These are phyloP conservation scores for Montipora foliosa DNA, from an alignment of 64 coral and sea anemone genomes.

Conservation along the genomic window DNA sequence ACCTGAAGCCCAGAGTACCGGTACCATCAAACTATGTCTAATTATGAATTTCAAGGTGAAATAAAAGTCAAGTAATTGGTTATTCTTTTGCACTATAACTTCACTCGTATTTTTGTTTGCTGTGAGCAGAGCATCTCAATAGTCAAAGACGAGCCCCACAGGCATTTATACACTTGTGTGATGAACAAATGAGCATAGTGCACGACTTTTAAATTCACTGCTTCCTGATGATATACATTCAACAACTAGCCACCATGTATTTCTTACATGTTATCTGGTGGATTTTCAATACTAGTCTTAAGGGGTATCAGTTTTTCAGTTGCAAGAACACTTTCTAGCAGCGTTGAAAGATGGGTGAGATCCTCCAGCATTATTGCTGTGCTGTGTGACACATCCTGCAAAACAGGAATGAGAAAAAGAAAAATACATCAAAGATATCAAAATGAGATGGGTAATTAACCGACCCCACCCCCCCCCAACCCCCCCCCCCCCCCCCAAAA, in stretches of 20 bases:
- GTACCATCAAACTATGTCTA: too few relatives aligned
- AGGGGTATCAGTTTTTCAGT: slow-evolving; percentile 24
- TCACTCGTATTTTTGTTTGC: too few relatives aligned
- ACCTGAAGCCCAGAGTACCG: too few relatives aligned
- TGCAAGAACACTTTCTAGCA: slow-evolving; percentile 23
- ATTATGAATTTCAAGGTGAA: neutral
- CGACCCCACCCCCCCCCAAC: neutral
- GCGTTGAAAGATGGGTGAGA: slow-evolving; percentile 23
- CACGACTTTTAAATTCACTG: too few relatives aligned
- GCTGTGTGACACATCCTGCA: slow-evolving; percentile 68
- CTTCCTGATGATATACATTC: neutral
- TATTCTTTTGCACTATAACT: neutral
- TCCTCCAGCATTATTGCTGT: slow-evolving; percentile 65
- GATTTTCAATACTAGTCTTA: neutral
- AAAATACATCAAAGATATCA: too few relatives aligned
- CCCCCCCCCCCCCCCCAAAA: neutral
- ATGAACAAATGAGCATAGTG: too few relatives aligned
- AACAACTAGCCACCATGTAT: neutral
- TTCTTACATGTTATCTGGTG: neutral
- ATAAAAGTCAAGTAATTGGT: neutral
- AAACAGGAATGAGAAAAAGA: neutral
- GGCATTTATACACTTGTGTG: too few relatives aligned
- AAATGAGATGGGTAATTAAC: too few relatives aligned
- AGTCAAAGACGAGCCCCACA: too few relatives aligned
- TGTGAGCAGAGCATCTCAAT: too few relatives aligned